Evolutionary conservation across 2,113 vertebrate species (phyloP).

Genomic region (Motacilla alba): DNA sequence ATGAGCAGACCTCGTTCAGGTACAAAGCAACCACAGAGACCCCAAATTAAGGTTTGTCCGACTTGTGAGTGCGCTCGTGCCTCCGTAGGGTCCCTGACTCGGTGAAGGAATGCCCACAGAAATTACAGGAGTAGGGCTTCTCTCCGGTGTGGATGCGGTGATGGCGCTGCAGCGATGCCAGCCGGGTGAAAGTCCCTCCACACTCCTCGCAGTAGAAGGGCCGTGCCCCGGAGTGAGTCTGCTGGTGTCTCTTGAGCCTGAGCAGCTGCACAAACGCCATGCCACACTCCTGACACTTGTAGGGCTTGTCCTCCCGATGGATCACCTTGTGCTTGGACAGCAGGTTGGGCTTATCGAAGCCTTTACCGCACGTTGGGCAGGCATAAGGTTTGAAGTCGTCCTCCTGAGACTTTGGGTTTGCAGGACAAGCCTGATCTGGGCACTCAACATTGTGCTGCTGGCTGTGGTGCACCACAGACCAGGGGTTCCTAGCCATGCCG

Average conservation of each 20-base stretch:
- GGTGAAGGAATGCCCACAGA: slow-evolving; percentile 5
- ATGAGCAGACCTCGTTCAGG: background rate
- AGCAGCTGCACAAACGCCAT: slow-evolving; percentile 46
- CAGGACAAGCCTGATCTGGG: background rate
- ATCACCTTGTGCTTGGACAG: slow-evolving; percentile 62
- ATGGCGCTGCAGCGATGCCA: slow-evolving; percentile 32
- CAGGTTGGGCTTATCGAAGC: slow-evolving; percentile 42
- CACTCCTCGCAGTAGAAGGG: slow-evolving; percentile 40
- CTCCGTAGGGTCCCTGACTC: slow-evolving; percentile 18
- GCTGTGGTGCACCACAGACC: background rate
- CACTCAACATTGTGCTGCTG: background rate
- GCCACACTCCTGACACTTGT: slow-evolving; percentile 53
- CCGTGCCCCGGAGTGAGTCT: slow-evolving; percentile 17
- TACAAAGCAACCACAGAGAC: background rate
- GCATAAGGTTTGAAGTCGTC: background rate
- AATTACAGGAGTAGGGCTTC: slow-evolving; percentile 37
- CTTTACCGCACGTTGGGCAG: background rate
- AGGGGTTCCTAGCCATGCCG: slow-evolving; percentile 2
- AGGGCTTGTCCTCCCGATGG: slow-evolving; percentile 45
- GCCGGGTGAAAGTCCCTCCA: background rate
- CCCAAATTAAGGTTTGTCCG: background rate
- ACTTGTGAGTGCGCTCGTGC: slow-evolving; percentile 18
- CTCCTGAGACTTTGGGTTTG: background rate
- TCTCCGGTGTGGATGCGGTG: slow-evolving; percentile 39
- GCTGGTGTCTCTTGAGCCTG: slow-evolving; percentile 51